Percentiles rank a stretch among this genome's conserved stretches.
Conservation (phyloP, 2,888 invertebrate species). For the Drosophila nr. fundita region DNA sequence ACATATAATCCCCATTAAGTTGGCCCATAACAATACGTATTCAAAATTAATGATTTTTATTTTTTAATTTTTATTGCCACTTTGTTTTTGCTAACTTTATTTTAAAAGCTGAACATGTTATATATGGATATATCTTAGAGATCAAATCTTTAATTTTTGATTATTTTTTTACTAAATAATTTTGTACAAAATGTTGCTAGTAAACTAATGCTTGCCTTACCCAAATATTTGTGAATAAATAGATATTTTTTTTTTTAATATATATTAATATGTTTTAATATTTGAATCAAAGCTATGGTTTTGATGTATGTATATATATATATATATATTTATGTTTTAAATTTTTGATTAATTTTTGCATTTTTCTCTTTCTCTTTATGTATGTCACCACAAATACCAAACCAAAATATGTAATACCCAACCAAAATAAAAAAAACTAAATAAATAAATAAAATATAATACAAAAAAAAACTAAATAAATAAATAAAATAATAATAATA, state of each 20-base stretch:
- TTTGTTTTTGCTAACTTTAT: not conserved
- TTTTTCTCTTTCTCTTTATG: conserved; percentile 58
- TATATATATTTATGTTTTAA: not conserved
- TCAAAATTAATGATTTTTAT: not conserved
- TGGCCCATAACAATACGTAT: not conserved
- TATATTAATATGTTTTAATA: not conserved
- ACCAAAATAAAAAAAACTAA: conserved; percentile 27
- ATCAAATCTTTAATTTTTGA: not conserved
- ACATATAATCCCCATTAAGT: not conserved
- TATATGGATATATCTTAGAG: not conserved
- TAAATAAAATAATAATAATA: not conserved
- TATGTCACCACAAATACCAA: conserved; percentile 39
- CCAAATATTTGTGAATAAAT: not conserved
- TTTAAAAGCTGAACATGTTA: not conserved
- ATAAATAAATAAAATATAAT: not conserved
- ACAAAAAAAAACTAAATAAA: too few relatives aligned
- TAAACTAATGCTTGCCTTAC: not conserved
- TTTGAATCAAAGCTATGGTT: not conserved
- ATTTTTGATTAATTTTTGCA: conserved; percentile 49
- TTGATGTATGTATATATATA: conserved; percentile 4
- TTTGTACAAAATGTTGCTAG: not conserved
- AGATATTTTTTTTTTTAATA: not conserved
- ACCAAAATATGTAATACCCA: conserved; percentile 13
- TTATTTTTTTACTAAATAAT: not conserved
- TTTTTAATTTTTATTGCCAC: not conserved